These are phyloP conservation scores for Salvelinus sp. DNA, from an alignment of 2,113 vertebrate genomes.

Conservation along the genomic window DNA sequence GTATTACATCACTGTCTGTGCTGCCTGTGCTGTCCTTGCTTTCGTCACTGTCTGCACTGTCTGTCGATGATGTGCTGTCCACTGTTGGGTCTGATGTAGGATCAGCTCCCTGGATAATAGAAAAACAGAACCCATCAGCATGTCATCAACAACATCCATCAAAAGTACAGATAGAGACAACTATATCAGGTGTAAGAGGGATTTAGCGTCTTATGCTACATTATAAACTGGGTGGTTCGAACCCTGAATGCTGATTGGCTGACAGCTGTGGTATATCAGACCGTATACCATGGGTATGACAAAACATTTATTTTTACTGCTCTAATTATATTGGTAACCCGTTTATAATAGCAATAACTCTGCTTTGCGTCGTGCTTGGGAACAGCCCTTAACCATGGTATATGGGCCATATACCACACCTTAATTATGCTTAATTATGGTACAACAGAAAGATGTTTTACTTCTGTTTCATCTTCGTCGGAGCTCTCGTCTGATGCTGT, in stretches of 20 bases:
- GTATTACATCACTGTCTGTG: constrained; percentile 24
- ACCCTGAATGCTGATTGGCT: too few species aligned
- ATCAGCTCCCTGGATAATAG: constrained; percentile 21
- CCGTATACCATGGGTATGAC: too few species aligned
- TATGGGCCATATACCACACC: too few species aligned
- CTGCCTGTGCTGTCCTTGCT: constrained; percentile 50
- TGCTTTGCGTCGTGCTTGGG: too few species aligned
- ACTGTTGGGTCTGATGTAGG: constrained; percentile 30
- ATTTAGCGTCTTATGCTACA: not conserved
- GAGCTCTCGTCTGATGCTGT: constrained; percentile 64
- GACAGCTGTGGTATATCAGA: too few species aligned
- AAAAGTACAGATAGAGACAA: not conserved
- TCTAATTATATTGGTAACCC: too few species aligned
- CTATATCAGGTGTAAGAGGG: not conserved
- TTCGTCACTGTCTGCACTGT: constrained; percentile 50
- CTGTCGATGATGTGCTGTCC: constrained; percentile 37
- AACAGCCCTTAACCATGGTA: too few species aligned
- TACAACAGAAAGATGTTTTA: constrained; percentile 30
- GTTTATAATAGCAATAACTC: too few species aligned
- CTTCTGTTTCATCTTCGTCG: constrained; percentile 66
- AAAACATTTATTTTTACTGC: too few species aligned
- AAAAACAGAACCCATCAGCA: constrained; percentile 7
- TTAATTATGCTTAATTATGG: too few species aligned
- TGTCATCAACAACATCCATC: not conserved
- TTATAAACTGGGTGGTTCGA: too few species aligned